A percentile compares a stretch with the other conserved stretches of the same genome.
These are phyloP conservation scores for Helobdella robusta DNA, from an alignment of 2,888 invertebrate species.

Conservation along the genomic window DNA sequence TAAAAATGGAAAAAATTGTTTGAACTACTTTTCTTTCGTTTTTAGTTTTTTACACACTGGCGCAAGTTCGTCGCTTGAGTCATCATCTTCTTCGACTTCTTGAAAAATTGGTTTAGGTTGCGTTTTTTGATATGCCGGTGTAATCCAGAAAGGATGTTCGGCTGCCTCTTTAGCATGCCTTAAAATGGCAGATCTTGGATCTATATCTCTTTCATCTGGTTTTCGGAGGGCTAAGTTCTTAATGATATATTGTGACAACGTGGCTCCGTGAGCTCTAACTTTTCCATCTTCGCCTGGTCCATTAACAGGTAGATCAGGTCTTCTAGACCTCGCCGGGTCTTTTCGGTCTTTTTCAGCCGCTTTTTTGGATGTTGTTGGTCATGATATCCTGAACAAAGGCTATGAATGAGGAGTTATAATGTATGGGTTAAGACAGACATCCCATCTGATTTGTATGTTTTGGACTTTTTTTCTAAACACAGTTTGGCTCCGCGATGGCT, in stretches of 20 bases:
- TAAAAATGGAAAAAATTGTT: too few relatives aligned
- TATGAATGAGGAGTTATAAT: slow-evolving; percentile 85
- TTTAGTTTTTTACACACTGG: slow-evolving; percentile 57
- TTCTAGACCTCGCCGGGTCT: slow-evolving; percentile 53
- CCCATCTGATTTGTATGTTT: slow-evolving; percentile 48
- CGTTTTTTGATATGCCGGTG: slow-evolving; percentile 53
- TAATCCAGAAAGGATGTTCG: slow-evolving; percentile 83
- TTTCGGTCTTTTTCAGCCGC: slow-evolving; percentile 81
- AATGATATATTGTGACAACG: slow-evolving; percentile 88
- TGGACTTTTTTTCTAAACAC: slow-evolving; percentile 31
- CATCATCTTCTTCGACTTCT: slow-evolving; percentile 36
- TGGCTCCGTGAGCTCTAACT: slow-evolving; percentile 86
- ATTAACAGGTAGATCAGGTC: slow-evolving; percentile 55
- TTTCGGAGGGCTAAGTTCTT: slow-evolving; percentile 79
- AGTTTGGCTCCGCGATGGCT: slow-evolving; percentile 57
- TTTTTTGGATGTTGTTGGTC: slow-evolving; percentile 63
- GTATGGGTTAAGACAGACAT: slow-evolving; percentile 78
- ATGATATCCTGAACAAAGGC: slow-evolving; percentile 84
- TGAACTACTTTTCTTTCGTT: too few relatives aligned
- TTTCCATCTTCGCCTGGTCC: slow-evolving; percentile 67
- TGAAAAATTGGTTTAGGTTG: slow-evolving; percentile 73
- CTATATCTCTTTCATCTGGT: slow-evolving; percentile 57
- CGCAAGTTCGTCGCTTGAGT: slow-evolving; percentile 38
- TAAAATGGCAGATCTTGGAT: slow-evolving; percentile 86
- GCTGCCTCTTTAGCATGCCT: slow-evolving; percentile 88